Base-by-base conservation (phyloP, 1,140 invertebrate genomes). In the Tachypleus tridentatus region DNA sequence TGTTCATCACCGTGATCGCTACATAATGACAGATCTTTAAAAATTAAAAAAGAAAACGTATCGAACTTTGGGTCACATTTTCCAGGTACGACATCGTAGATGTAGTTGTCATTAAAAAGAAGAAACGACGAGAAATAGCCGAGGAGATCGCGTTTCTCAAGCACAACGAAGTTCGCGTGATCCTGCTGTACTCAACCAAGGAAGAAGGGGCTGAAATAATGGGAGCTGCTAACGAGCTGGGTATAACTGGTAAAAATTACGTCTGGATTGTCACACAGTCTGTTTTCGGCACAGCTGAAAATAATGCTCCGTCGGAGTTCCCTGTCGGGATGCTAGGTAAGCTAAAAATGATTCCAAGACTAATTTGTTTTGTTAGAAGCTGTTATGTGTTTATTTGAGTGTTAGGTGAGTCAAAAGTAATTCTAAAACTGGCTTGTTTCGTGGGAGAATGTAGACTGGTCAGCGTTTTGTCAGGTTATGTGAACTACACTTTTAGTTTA, bases 261-360 rank as follows among this genome's bases (percentile, higher is more conserved):
- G 90, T 97, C 5, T 97, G 94, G 94, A 91, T 98, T 58, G 91
- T 95, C 0, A 95, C 91, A n/a, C 91, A 96, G 76, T 91, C 89
- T 72, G 91, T 94, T 59, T 89, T 97, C 54, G 91, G 76, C 84
- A 72, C 87, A 72, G 73, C 58, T 57, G 66, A 68, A 7, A 70
- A 70, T 11, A 72, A 73, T 51, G 59, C 87, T n/a, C 84, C 87
- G 2, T 82, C 84, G 67, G 86, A 91, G 71, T 96, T 95, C 76
- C 92, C 92, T 0, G 84, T 93, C 11, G 93, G 93, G 49, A 93
- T 96, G 86, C 78, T 97, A 8, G 93, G 93, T 92, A 76, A 84
- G 84, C 29, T 29, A 29, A 29, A 29, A 29, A 29, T 29, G 29
- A 29, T 29, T 29, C 29, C 29, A 29, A 29, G 29, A 29, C 29